Percentiles rank a stretch among this genome's conserved stretches.
Conservation (phyloP, 2,113 vertebrate species). For the Acinonyx jubatus region DNA sequence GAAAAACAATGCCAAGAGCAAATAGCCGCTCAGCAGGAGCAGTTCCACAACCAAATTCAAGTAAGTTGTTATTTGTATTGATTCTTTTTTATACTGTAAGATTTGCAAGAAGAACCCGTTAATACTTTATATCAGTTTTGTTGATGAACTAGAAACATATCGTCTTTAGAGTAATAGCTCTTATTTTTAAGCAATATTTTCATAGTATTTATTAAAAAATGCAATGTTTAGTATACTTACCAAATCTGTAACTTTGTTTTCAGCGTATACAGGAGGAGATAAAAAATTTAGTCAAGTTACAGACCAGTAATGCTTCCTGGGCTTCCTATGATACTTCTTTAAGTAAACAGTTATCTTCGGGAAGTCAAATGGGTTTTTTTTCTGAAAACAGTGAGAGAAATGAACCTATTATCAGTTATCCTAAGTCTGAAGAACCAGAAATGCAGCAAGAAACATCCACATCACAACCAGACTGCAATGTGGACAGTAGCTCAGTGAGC, state of each 20-base stretch:
- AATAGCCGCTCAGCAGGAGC: slow-evolving; percentile 94
- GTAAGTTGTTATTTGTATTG: slow-evolving; percentile 79
- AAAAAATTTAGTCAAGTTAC: slow-evolving; percentile 91
- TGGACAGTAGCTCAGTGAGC: slow-evolving; percentile 85
- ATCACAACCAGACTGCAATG: slow-evolving; percentile 75
- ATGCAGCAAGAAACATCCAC: slow-evolving; percentile 56
- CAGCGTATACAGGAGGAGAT: slow-evolving; percentile 97
- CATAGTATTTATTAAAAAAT: background rate
- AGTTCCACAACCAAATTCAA: slow-evolving; percentile 96
- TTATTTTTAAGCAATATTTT: slow-evolving; percentile 15
- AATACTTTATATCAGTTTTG: background rate
- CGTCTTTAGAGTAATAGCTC: background rate
- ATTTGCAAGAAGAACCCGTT: background rate
- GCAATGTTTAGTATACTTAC: background rate
- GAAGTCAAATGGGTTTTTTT: slow-evolving; percentile 82
- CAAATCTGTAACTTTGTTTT: background rate
- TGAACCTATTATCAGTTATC: slow-evolving; percentile 79
- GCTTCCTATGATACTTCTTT: slow-evolving; percentile 37
- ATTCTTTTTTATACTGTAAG: background rate
- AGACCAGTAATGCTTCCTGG: slow-evolving; percentile 79
- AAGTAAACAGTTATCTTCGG: slow-evolving; percentile 62
- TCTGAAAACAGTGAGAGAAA: slow-evolving; percentile 77
- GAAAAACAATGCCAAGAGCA: slow-evolving; percentile 96
- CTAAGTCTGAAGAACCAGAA: slow-evolving; percentile 71
- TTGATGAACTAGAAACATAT: background rate